Conservation (phyloP, 1,140 invertebrate genomes). For the Colletes gigas region DNA sequence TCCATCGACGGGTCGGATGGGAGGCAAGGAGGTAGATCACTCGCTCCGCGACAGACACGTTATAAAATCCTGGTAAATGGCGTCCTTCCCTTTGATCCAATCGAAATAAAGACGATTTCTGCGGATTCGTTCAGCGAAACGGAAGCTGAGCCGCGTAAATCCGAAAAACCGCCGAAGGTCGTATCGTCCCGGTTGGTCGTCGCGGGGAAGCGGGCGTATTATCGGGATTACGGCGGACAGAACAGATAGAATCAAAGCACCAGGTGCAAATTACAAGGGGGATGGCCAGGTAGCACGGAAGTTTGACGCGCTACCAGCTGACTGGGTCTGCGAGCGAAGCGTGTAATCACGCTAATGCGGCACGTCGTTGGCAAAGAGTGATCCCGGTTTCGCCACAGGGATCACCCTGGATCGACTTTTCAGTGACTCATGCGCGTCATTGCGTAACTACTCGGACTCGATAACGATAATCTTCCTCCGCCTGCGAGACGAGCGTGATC, state of each 20-base stretch:
- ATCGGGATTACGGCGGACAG: conserved; percentile 61
- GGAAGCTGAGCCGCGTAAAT: not conserved
- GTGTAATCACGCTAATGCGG: conserved; percentile 80
- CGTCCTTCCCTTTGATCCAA: too few relatives aligned
- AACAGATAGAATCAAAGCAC: conserved; percentile 79
- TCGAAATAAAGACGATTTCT: too few relatives aligned
- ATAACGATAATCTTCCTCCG: conserved; percentile 61
- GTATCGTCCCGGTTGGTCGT: not conserved
- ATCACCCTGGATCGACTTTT: conserved; percentile 50
- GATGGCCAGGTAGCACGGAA: conserved; percentile 67
- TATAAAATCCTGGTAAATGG: too few relatives aligned
- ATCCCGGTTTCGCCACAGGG: conserved; percentile 64
- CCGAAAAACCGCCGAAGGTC: not conserved
- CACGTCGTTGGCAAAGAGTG: conserved; percentile 54
- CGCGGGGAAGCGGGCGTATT: conserved; percentile 27
- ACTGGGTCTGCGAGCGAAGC: conserved; percentile 60
- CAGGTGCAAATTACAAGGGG: conserved; percentile 80
- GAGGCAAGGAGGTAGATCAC: too few relatives aligned
- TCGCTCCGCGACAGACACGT: too few relatives aligned
- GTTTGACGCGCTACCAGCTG: conserved; percentile 71
- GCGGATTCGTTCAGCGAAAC: too few relatives aligned
- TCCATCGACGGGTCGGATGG: too few relatives aligned
- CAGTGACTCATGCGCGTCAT: conserved; percentile 61
- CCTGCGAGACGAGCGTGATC: conserved; percentile 27
- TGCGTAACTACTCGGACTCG: conserved; percentile 56